Evolutionary conservation across 2,797 vertebrate genomes (phyloP).

Genomic region (Ctenosaura bakeri): DNA sequence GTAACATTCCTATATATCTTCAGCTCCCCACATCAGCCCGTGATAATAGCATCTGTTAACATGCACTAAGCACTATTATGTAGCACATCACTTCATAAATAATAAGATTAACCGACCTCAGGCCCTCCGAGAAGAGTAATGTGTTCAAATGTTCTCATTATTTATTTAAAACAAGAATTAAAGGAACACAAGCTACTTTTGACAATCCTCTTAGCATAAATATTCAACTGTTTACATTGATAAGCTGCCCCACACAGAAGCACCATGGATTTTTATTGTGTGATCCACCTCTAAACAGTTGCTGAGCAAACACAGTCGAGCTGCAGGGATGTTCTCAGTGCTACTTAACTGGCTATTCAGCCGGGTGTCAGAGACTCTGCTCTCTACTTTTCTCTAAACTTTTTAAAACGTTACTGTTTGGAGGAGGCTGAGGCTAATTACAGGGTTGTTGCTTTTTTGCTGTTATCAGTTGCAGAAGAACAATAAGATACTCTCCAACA

Average conservation of each 20-base stretch:
- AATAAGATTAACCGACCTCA: conserved; percentile 99
- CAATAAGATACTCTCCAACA: too few species aligned
- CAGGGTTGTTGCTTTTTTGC: conserved; percentile 70
- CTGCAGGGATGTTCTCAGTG: conserved; percentile 55
- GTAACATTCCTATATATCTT: conserved; percentile 97
- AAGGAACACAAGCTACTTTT: conserved; percentile 92
- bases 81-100: conserved; percentile 99
- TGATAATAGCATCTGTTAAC: conserved; percentile 99
- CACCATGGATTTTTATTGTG: conserved; percentile 69
- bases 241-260: conserved; percentile 71
- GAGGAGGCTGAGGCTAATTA: conserved; percentile 73
- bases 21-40: conserved; percentile 89
- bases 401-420: conserved; percentile 77
- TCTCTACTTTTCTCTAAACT: conserved; percentile 53
- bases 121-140: conserved; percentile 92
- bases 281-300: conserved; percentile 65
- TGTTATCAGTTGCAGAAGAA: too few species aligned
- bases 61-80: conserved; percentile 99
- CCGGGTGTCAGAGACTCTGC: conserved; percentile 62
- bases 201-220: conserved; percentile 91
- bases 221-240: conserved; percentile 86
- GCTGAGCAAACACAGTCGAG: conserved; percentile 63
- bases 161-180: conserved; percentile 99
- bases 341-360: conserved; percentile 67
- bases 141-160: conserved; percentile 99